Conservation (phyloP, 2,113 vertebrate genomes). For the Paedocypris sp. region DNA sequence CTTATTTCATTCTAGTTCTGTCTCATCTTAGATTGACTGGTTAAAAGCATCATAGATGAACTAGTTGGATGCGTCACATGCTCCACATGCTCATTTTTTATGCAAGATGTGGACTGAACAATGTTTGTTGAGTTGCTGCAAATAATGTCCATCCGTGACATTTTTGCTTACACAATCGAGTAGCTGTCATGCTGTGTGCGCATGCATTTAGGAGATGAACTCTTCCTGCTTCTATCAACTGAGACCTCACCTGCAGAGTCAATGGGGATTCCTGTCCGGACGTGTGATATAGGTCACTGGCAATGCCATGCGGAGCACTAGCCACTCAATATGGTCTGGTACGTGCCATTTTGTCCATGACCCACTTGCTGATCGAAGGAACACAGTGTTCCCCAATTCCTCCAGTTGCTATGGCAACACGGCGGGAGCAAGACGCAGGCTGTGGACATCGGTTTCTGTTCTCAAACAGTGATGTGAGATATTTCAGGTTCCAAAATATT, state of each 20-base stretch:
- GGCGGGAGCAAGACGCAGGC: slow-evolving; percentile 61
- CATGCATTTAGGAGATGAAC: background rate
- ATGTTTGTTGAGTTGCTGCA: background rate
- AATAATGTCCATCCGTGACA: slow-evolving; percentile 2
- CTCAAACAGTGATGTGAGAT: slow-evolving; percentile 26
- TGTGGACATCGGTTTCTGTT: slow-evolving; percentile 47
- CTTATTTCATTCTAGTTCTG: too few relatives aligned
- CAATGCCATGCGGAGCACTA: slow-evolving; percentile 1
- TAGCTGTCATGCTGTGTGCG: background rate
- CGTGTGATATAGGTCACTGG: slow-evolving; percentile 26
- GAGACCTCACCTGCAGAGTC: background rate
- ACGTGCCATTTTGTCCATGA: slow-evolving; percentile 51
- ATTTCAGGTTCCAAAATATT: too few relatives aligned
- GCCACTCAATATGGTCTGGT: slow-evolving; percentile 20
- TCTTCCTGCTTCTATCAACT: background rate
- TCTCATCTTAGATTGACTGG: background rate
- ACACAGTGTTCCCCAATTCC: slow-evolving; percentile 57
- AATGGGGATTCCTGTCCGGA: slow-evolving; percentile 24
- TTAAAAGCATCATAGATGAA: background rate
- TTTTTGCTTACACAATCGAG: background rate
- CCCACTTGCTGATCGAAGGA: slow-evolving; percentile 59
- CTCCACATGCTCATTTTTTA: background rate
- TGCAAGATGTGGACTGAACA: background rate
- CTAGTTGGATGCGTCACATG: background rate
- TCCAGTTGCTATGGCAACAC: slow-evolving; percentile 67